Conservation (phyloP, 2,113 vertebrate species). For the Mellivora capensis region DNA sequence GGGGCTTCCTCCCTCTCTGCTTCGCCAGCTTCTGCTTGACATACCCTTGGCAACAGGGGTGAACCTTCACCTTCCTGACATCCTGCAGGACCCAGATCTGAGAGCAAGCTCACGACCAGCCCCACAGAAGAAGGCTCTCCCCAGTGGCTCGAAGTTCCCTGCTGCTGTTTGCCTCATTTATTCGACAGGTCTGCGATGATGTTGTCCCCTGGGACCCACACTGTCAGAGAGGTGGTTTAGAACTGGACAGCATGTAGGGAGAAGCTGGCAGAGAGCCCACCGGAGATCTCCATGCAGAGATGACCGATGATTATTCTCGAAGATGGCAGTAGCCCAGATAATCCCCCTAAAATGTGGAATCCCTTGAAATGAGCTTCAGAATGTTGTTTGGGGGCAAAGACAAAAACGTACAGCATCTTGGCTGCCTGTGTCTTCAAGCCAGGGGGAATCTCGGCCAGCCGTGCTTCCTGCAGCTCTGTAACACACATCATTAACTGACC, state of each 20-base stretch:
- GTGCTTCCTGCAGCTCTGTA: accelerated
- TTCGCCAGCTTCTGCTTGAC: background rate
- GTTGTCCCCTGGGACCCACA: accelerated
- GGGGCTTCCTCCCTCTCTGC: background rate
- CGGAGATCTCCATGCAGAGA: accelerated
- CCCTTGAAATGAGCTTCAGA: background rate
- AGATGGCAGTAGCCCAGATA: background rate
- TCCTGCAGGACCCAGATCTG: background rate
- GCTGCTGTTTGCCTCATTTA: background rate
- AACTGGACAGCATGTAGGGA: accelerated
- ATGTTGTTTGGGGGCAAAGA: background rate
- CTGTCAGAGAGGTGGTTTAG: no score
- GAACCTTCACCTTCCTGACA: background rate
- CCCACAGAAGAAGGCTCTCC: background rate
- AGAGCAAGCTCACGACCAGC: background rate
- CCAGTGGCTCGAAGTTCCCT: background rate
- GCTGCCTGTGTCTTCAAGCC: accelerated
- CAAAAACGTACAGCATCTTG: accelerated
- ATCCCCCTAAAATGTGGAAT: background rate
- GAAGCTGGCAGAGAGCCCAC: accelerated
- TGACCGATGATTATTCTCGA: background rate
- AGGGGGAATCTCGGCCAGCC: accelerated
- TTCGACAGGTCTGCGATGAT: background rate
- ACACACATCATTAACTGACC: accelerated
- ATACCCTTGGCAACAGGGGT: background rate